Evolutionary conservation across 2,888 invertebrate species (phyloP), one percentile per base, ranked within the genome.

Genomic region (Darwinula stevensoni): DNA sequence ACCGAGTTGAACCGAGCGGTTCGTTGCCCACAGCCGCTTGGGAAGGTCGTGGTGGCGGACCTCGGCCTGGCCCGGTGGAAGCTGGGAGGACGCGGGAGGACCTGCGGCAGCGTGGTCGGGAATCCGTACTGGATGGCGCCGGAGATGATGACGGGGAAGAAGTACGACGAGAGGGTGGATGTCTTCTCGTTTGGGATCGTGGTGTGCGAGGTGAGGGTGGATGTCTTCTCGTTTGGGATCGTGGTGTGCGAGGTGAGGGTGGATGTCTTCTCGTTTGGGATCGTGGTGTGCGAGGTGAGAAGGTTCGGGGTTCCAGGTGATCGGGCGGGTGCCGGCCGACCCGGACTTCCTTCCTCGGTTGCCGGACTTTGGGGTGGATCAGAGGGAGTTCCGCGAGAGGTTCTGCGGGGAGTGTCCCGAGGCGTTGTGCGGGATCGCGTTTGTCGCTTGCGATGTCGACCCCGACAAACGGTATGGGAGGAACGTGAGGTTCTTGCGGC

Each of bases 51-150:
- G 16, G 86, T 88, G 13, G 88, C 88, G 2, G 88, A 88, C 58
- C 88, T 88, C 53, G 88, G 88, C 0, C 55, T 88, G 39, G 84
- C 86, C 59, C 26, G 54, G 53, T 1, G 53, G 57, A 35, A 54
- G 54, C 31, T 62, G 68, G 36, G 65, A 64, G 31, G 58, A 61
- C 31, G 65, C 70, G 42, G 80, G 0, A 63, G 76, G 41, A 84
- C 84, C 47, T 60, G 86, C 11, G 86, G 86, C 50, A 88, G 86
- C 0, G 84, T 88, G 16, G 88, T 88, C 0, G 88, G 88, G 2
- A 86, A 82, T 58, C 86, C 88, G 1, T 88, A 84, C 52, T 88
- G 86, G 84, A 88, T 88, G 88, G 88, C 88, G 1, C 88, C 88
- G 1, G 88, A 88, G 53, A 88, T 88, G 88, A 78, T 88, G 76